Percentiles rank a stretch among this genome's conserved stretches.
phyloP scores from a whole-genome alignment of 2,888 invertebrate genomes.

The Hofmannophila pseudospretella region DNA sequence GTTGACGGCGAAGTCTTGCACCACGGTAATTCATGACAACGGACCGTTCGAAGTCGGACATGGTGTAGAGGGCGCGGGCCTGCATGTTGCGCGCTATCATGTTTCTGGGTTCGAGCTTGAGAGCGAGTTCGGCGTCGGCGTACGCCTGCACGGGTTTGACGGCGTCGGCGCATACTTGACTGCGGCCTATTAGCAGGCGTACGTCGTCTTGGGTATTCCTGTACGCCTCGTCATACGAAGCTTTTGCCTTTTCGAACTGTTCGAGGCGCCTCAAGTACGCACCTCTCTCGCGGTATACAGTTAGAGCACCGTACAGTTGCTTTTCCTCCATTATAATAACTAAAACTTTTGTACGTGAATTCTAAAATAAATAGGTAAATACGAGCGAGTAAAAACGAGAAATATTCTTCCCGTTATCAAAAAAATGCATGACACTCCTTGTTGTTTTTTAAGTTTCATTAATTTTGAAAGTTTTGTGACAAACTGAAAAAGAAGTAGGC shows the following conservation, averaged over 20 bases:
- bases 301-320: conserved; percentile 53
- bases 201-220: conserved; percentile 51
- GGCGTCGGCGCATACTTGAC: conserved; percentile 64
- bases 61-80: conserved; percentile 63
- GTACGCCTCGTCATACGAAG: conserved; percentile 61
- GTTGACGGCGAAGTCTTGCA: conserved; percentile 45
- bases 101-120: conserved; percentile 56
- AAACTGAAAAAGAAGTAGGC: too few relatives aligned
- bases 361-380: neutral
- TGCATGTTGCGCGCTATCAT: conserved; percentile 69
- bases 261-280: conserved; percentile 60
- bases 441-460: neutral
- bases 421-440: neutral
- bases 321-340: conserved; percentile 55
- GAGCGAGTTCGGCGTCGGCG: conserved; percentile 61
- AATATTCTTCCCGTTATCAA: neutral
- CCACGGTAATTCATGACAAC: conserved; percentile 68
- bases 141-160: conserved; percentile 62
- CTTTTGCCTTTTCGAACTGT: conserved; percentile 65
- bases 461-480: too few relatives aligned
- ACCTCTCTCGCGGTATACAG: conserved; percentile 65
- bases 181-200: conserved; percentile 55
- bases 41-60: conserved; percentile 67
- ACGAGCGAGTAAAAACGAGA: neutral
- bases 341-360: neutral